Conservation (phyloP, 2,113 vertebrate genomes). For the Platanista minor region DNA sequence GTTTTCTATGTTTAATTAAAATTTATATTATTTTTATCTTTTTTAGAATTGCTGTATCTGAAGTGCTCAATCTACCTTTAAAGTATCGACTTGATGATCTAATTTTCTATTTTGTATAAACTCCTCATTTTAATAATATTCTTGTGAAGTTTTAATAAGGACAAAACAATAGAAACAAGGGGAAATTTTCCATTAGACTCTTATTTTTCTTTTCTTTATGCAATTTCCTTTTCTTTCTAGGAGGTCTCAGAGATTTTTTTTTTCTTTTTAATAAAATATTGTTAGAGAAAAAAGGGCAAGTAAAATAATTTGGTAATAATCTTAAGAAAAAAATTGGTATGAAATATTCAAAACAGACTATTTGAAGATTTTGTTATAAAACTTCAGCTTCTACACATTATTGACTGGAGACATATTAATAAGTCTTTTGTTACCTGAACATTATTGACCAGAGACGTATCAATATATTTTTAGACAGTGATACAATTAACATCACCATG, state of each 20-base stretch:
- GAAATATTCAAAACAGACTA: background rate
- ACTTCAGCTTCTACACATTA: background rate
- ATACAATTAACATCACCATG: no score
- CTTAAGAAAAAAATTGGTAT: background rate
- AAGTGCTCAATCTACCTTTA: constrained; percentile 1
- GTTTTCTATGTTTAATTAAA: background rate
- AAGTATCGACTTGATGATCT: background rate
- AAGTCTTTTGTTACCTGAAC: no score
- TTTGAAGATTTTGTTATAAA: background rate
- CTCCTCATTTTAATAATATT: background rate
- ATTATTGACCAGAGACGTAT: no score
- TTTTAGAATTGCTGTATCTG: background rate
- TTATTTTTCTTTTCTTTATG: background rate
- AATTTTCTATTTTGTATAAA: background rate
- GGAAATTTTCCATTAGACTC: background rate
- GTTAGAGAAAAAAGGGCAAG: background rate
- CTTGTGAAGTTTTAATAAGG: background rate
- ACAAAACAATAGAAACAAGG: background rate
- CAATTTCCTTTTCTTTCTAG: background rate
- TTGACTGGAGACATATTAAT: no score
- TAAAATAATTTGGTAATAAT: background rate
- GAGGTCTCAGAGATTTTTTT: background rate
- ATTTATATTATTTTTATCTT: background rate
- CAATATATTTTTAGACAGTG: no score
- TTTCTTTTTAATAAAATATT: background rate